phyloP scores from a whole-genome alignment of 2,113 vertebrate species.

The Pontoporia blainvillei region DNA sequence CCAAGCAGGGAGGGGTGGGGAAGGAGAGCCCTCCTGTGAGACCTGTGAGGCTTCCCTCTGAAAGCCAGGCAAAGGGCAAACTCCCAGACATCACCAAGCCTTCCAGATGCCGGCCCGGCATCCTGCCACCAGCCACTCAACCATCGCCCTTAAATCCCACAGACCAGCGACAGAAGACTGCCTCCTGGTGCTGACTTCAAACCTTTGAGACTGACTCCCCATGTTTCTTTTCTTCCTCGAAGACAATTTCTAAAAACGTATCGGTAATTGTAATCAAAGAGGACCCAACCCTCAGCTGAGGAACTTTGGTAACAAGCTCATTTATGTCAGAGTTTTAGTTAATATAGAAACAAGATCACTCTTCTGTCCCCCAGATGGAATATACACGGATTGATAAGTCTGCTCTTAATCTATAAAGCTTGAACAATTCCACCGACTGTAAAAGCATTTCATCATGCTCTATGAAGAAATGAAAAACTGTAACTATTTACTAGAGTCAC shows the following conservation, averaged over 20 bases:
- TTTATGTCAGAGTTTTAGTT: neutral
- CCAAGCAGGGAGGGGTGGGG: accelerated
- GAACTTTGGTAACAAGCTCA: neutral
- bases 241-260: neutral
- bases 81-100: accelerated
- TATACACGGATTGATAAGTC: accelerated
- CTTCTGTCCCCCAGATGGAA: neutral
- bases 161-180: neutral
- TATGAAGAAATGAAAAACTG: neutral
- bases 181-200: neutral
- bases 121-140: accelerated
- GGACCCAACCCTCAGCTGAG: neutral
- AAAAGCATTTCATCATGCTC: neutral
- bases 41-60: neutral
- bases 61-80: accelerated
- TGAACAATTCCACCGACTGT: accelerated
- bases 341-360: neutral
- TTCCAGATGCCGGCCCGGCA: accelerated
- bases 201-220: neutral
- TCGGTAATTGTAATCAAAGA: neutral
- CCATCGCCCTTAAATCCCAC: accelerated
- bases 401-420: neutral
- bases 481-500: neutral
- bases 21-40: neutral
- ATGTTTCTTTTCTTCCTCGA: neutral